These are phyloP conservation scores for Spatulosminthurus flaviceps DNA, from an alignment of 2,888 invertebrate genomes.

Conservation along the genomic window DNA sequence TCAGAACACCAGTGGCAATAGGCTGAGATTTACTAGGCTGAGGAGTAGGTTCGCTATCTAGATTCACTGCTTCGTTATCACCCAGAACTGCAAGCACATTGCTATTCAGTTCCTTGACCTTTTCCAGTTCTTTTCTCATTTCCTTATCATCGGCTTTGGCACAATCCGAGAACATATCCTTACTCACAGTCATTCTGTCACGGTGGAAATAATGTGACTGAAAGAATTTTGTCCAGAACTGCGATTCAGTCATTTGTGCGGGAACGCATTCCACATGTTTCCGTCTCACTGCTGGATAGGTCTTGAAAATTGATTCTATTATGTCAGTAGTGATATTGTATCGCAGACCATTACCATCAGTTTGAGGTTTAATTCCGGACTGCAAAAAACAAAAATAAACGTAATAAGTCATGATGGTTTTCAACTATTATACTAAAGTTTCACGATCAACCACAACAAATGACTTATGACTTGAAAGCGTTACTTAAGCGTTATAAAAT, in stretches of 20 bases:
- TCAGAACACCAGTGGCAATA: slow-evolving; percentile 71
- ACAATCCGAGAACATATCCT: slow-evolving; percentile 98
- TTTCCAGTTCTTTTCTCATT: slow-evolving; percentile 58
- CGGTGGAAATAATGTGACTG: slow-evolving; percentile 99
- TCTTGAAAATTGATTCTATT: slow-evolving; percentile 98
- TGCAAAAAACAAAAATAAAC: slow-evolving; percentile 69
- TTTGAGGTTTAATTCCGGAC: slow-evolving; percentile 96
- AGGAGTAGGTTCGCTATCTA: slow-evolving; percentile 30
- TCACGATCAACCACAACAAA: background rate
- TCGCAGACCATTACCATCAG: slow-evolving; percentile 95
- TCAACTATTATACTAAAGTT: too few relatives aligned
- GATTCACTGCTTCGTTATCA: slow-evolving; percentile 50
- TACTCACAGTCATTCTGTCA: slow-evolving; percentile 83
- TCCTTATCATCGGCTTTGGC: slow-evolving; percentile 91
- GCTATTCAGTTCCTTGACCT: slow-evolving; percentile 50
- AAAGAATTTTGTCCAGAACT: slow-evolving; percentile 99
- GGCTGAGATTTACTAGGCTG: slow-evolving; percentile 42
- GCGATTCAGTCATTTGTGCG: slow-evolving; percentile 90
- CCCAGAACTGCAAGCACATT: slow-evolving; percentile 54
- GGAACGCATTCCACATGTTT: slow-evolving; percentile 98
- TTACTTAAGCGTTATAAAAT: too few relatives aligned
- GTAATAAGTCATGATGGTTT: too few relatives aligned
- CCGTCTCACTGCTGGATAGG: slow-evolving; percentile 97
- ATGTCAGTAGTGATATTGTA: slow-evolving; percentile 97
- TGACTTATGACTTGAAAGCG: too few relatives aligned